Base-by-base conservation (phyloP, 2,888 invertebrate genomes). In the Folsomia manolachei region DNA sequence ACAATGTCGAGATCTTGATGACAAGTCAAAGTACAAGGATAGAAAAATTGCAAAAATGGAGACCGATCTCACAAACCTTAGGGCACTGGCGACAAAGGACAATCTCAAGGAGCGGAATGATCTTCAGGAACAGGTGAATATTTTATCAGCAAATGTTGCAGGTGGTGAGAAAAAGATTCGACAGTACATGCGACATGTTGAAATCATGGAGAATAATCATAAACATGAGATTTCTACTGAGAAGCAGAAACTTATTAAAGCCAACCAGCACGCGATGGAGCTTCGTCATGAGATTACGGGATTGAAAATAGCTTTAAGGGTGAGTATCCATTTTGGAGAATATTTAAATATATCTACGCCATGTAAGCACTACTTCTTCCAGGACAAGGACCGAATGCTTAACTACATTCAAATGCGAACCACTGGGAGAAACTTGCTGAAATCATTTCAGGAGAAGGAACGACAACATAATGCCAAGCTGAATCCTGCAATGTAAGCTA, bases 161-260 rank as follows among this genome's bases (percentile, higher is more conserved):
- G 71, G 71, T 18, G 70, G 72, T 14, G 75, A 78, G 56, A 73
- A 70, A 21, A 64, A 70, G 25, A 68, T 76, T n/a, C 21, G 64
- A 52, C 74, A 78, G 27, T 70, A 73, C 26, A 72, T 74, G 70
- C 67, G 76, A 23, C 75, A 79, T 65, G 64, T 76, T 21, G 75
- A 79, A 53, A 73, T 79, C 25, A 60, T 79, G 24, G 75, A 77
- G n/a, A 77, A 76, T 27, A 77, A 75, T 72, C 74, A 79, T 26
- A 27, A 56, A 56, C 77, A 76, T 68, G 75, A 78, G 61, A 61
- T 78, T 11, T 70, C 67, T 26, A 71, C 72, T 25, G 75, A 77
- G 53, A 71, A 73, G 25, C 69, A 65, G 27, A 77, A 77, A 52
- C 61, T 71, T 4, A 71, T 72, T 18, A 69, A 63, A 53, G 68